phyloP scores from a whole-genome alignment of 1,140 invertebrate species.

The Araneus ventricosus region DNA sequence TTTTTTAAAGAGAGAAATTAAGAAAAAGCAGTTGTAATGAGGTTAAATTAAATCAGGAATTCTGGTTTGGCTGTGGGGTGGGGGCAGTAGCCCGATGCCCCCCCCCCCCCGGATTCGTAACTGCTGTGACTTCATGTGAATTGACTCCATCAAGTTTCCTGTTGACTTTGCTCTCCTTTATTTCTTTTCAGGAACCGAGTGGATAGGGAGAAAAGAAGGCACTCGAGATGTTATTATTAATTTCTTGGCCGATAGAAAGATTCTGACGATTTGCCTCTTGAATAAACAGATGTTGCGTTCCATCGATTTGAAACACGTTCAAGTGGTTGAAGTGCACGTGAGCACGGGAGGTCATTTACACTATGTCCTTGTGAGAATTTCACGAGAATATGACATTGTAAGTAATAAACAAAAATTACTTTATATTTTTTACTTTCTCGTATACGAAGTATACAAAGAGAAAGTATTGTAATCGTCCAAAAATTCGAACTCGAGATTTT shows the following conservation, averaged over 20 bases:
- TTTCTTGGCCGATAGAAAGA: conserved; percentile 78
- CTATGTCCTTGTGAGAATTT: conserved; percentile 82
- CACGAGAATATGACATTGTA: conserved; percentile 84
- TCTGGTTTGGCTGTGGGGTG: too few species aligned
- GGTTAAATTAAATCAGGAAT: too few species aligned
- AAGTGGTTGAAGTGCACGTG: conserved; percentile 78
- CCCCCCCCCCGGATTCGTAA: too few species aligned
- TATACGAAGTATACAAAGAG: too few species aligned
- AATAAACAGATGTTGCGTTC: conserved; percentile 79
- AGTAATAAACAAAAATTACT: conserved; percentile 73
- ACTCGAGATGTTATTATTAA: conserved; percentile 80
- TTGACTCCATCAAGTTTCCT: background rate
- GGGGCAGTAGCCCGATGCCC: too few species aligned
- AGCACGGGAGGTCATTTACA: conserved; percentile 67
- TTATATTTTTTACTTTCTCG: too few species aligned
- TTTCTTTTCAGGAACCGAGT: conserved; percentile 81
- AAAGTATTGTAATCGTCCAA: too few species aligned
- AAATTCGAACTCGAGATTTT: too few species aligned
- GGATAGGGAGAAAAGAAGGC: conserved; percentile 79
- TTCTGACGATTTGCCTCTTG: conserved; percentile 79
- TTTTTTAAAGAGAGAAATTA: too few species aligned
- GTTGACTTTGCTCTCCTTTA: background rate
- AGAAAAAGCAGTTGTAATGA: too few species aligned
- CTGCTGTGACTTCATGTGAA: too few species aligned
- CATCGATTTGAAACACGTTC: conserved; percentile 79